Conservation (phyloP, 2,113 vertebrate genomes). For the Microtus montanus region DNA sequence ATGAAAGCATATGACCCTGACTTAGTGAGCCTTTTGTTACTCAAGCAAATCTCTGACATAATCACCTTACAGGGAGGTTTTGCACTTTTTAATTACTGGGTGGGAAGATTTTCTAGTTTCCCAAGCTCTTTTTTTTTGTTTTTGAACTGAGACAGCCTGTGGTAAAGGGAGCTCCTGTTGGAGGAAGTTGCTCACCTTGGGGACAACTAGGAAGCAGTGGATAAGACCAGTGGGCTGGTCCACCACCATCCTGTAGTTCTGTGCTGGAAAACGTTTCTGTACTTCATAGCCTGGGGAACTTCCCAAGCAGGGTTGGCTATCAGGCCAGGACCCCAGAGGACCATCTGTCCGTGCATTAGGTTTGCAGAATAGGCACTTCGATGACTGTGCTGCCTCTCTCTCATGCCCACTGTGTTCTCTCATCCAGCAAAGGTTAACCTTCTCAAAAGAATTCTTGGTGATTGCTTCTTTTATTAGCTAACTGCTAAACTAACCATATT, state of each 20-base stretch:
- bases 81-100: neutral
- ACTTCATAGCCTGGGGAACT: neutral
- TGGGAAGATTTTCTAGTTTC: too few species aligned
- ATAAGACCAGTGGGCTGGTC: neutral
- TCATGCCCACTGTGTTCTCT: neutral
- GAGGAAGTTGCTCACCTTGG: neutral
- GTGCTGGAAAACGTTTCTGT: neutral
- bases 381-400: neutral
- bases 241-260: neutral
- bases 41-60: too few species aligned
- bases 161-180: too few species aligned
- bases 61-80: too few species aligned
- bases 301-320: neutral
- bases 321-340: neutral
- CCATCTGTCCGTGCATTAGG: neutral
- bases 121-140: too few species aligned
- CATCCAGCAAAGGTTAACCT: neutral
- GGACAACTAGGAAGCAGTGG: neutral
- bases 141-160: too few species aligned
- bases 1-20: neutral
- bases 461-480: neutral
- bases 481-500: neutral
- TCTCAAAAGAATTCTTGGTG: neutral
- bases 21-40: neutral
- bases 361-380: neutral